phyloP scores from a whole-genome alignment of 1,140 invertebrate genomes.

The Brachionus rotundiformis region DNA sequence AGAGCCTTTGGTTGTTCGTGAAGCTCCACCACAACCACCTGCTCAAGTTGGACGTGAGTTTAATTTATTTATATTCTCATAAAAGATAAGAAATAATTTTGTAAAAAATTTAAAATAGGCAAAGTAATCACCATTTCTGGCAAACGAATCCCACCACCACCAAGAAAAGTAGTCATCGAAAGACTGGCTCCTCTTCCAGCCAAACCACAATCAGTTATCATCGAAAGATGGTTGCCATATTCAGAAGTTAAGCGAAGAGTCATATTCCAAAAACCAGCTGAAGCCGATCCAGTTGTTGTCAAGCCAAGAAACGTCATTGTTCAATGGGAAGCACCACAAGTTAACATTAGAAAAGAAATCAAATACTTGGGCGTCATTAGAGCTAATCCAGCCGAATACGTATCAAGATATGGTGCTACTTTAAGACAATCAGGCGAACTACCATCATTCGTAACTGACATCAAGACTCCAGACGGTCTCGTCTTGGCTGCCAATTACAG shows the following conservation, averaged over 20 bases:
- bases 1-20: slow-evolving; percentile 49
- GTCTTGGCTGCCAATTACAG: slow-evolving; percentile 42
- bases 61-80: too few species aligned
- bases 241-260: slow-evolving; percentile 37
- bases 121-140: slow-evolving; percentile 40
- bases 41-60: background rate
- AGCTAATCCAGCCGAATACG: slow-evolving; percentile 40
- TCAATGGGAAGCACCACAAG: slow-evolving; percentile 45
- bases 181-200: slow-evolving; percentile 50
- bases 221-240: slow-evolving; percentile 52
- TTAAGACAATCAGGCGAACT: slow-evolving; percentile 39
- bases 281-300: background rate
- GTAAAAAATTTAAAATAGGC: background rate
- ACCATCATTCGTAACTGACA: slow-evolving; percentile 22
- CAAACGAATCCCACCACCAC: slow-evolving; percentile 48
- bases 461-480: slow-evolving; percentile 16
- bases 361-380: slow-evolving; percentile 42
- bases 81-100: too few species aligned
- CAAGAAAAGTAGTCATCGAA: slow-evolving; percentile 52
- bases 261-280: slow-evolving; percentile 35
- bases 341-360: slow-evolving; percentile 39
- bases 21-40: slow-evolving; percentile 51
- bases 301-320: slow-evolving; percentile 47
- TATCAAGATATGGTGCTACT: slow-evolving; percentile 19
- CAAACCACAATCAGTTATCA: slow-evolving; percentile 47